Evolutionary conservation across 2,797 vertebrate genomes (phyloP).

Genomic region (Paedocypris micromegethes): DNA sequence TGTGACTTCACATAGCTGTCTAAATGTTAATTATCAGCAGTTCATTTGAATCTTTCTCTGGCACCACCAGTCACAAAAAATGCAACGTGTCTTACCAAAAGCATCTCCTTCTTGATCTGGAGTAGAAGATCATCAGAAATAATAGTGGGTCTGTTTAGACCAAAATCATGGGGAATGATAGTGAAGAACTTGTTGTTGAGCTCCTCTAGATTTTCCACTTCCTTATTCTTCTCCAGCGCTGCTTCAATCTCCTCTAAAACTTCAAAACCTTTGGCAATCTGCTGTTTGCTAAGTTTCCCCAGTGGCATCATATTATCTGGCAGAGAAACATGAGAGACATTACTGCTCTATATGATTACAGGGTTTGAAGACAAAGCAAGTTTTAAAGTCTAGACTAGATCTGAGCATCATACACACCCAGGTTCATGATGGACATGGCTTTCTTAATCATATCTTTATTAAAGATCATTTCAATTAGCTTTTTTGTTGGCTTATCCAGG

Average conservation of each 20-base stretch:
- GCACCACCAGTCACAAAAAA: background rate
- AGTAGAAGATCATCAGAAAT: constrained; percentile 69
- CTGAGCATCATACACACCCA: constrained; percentile 62
- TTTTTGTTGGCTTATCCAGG: constrained; percentile 71
- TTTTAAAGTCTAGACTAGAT: background rate
- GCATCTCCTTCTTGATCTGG: constrained; percentile 88
- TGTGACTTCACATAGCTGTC: too few relatives aligned
- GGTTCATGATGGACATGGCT: constrained; percentile 88
- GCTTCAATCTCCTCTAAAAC: constrained; percentile 80
- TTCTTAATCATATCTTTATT: constrained; percentile 87
- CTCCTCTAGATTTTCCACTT: constrained; percentile 62
- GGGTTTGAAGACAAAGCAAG: too few relatives aligned
- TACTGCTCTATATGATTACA: too few relatives aligned
- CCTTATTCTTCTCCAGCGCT: constrained; percentile 53
- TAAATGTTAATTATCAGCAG: too few relatives aligned
- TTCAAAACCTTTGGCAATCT: constrained; percentile 84
- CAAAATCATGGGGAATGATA: constrained; percentile 85
- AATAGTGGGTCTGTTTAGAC: constrained; percentile 69
- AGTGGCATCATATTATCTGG: constrained; percentile 95
- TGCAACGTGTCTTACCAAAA: constrained; percentile 70
- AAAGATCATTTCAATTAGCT: constrained; percentile 84
- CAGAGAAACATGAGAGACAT: background rate
- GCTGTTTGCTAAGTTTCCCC: constrained; percentile 85
- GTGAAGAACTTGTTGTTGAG: constrained; percentile 89
- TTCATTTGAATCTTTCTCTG: too few relatives aligned